A percentile compares a stretch with the other conserved stretches of the same genome.
phyloP scores from a whole-genome alignment of 2,113 vertebrate species.

The Monopterus albus region DNA sequence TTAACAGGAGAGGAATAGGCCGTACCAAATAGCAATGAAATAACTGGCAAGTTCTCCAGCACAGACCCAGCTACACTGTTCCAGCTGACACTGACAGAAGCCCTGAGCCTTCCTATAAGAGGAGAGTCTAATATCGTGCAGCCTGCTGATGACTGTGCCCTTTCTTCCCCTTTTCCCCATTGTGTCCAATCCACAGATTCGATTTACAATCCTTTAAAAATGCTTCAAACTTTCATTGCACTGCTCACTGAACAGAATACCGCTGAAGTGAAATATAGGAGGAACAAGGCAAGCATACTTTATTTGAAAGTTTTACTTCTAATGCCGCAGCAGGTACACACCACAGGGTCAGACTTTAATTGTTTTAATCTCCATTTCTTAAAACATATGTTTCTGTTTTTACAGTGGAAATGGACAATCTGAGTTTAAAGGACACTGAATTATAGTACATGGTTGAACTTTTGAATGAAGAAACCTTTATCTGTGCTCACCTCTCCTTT shows the following conservation, averaged over 20 bases:
- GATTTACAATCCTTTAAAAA: slow-evolving; percentile 76
- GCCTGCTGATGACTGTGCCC: slow-evolving; percentile 83
- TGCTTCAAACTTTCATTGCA: slow-evolving; percentile 74
- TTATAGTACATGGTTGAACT: slow-evolving; percentile 7
- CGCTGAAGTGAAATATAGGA: slow-evolving; percentile 67
- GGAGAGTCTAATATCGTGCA: slow-evolving; percentile 74
- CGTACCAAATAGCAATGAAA: slow-evolving; percentile 60
- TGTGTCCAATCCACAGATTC: slow-evolving; percentile 76
- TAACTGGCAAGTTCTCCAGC: slow-evolving; percentile 29
- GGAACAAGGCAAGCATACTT: slow-evolving; percentile 67
- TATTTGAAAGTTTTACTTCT: slow-evolving; percentile 68
- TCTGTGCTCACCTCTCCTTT: not conserved
- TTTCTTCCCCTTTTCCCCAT: slow-evolving; percentile 69
- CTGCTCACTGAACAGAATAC: slow-evolving; percentile 62
- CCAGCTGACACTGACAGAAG: slow-evolving; percentile 77
- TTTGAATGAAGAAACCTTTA: slow-evolving; percentile 1
- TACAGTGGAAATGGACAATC: slow-evolving; percentile 1
- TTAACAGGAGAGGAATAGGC: slow-evolving; percentile 34
- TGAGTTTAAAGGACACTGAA: slow-evolving; percentile 28
- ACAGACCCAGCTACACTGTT: slow-evolving; percentile 60
- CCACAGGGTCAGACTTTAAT: slow-evolving; percentile 9
- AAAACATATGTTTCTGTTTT: slow-evolving; percentile 27
- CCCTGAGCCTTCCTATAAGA: slow-evolving; percentile 63
- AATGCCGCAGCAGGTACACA: slow-evolving; percentile 55
- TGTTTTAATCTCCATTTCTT: slow-evolving; percentile 39